A percentile compares a stretch with the other conserved stretches of the same genome.
Evolutionary conservation across 30 jellyfish, hydroid and myxozoan species (phyloP).

Genomic region (Chrysaora quinquecirrha): DNA sequence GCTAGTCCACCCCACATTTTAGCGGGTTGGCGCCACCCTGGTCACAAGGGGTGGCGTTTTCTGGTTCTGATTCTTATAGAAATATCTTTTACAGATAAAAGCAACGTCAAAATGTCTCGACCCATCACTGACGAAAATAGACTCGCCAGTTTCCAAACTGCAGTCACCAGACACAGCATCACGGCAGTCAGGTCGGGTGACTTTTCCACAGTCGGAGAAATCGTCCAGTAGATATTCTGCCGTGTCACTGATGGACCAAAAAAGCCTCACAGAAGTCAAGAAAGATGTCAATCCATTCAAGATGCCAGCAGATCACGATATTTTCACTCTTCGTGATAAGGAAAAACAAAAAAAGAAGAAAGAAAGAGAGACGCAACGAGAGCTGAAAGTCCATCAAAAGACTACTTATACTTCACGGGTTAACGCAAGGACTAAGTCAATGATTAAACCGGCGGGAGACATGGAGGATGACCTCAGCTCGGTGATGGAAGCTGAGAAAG

Average conservation of each 20-base stretch:
- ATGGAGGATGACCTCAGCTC: conserved; percentile 85
- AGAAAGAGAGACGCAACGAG: conserved; percentile 86
- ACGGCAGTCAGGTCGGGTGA: conserved; percentile 47
- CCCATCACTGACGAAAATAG: conserved; percentile 41
- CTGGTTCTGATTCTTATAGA: too few relatives aligned
- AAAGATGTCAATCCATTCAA: conserved; percentile 88
- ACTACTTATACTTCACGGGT: conserved; percentile 93
- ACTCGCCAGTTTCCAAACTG: conserved; percentile 43
- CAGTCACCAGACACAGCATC: conserved; percentile 35
- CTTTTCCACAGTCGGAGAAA: conserved; percentile 63
- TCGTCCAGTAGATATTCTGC: conserved; percentile 52
- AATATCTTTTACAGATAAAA: too few relatives aligned
- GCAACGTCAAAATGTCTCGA: conserved; percentile 60
- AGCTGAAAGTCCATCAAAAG: conserved; percentile 84
- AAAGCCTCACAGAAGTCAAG: not conserved
- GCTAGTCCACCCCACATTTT: too few relatives aligned
- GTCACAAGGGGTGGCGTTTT: too few relatives aligned
- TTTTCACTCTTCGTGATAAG: conserved; percentile 84
- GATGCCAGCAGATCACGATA: conserved; percentile 92
- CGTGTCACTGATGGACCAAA: conserved; percentile 11
- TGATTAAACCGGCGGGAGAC: conserved; percentile 98
- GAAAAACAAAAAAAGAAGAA: conserved; percentile 88
- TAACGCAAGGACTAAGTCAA: conserved; percentile 95
- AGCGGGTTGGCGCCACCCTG: too few relatives aligned
- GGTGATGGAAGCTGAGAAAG: conserved; percentile 61